phyloP scores from a whole-genome alignment of 2,113 vertebrate species.

The Nerophis lumbriciformis region DNA sequence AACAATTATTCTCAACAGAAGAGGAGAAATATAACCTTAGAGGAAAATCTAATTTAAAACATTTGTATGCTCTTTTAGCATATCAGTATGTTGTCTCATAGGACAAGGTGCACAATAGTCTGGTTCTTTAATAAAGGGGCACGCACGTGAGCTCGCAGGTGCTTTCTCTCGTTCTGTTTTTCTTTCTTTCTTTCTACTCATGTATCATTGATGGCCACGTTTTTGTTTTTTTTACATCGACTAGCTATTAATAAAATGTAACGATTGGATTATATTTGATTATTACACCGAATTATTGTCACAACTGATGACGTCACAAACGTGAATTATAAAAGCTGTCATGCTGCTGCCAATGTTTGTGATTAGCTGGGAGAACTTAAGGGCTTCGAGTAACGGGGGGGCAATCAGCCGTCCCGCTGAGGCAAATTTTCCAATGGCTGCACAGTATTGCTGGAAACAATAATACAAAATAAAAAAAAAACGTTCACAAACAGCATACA shows the following conservation, averaged over 20 bases:
- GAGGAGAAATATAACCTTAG: too few species aligned
- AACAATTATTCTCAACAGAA: too few species aligned
- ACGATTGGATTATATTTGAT: neutral
- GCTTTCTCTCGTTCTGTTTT: too few species aligned
- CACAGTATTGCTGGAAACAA: neutral
- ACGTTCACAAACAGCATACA: neutral
- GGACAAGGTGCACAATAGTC: too few species aligned
- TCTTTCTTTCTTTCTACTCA: too few species aligned
- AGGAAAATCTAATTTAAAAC: too few species aligned
- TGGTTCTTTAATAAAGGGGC: too few species aligned
- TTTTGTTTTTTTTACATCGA: neutral
- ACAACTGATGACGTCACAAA: neutral
- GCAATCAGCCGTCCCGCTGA: conserved; percentile 9
- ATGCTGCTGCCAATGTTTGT: conserved; percentile 1
- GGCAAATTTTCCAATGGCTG: conserved; percentile 5
- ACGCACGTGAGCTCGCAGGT: too few species aligned
- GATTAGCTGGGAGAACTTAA: conserved; percentile 17
- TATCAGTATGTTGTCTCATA: too few species aligned
- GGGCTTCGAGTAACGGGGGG: neutral
- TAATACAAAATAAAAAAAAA: neutral
- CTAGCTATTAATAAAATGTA: neutral
- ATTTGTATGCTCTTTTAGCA: too few species aligned
- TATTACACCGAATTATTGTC: neutral
- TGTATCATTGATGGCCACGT: too few species aligned
- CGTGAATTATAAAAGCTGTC: neutral